Evolutionary conservation across 2,888 invertebrate species (phyloP).

Genomic region (Drosophila atroscutellata): DNA sequence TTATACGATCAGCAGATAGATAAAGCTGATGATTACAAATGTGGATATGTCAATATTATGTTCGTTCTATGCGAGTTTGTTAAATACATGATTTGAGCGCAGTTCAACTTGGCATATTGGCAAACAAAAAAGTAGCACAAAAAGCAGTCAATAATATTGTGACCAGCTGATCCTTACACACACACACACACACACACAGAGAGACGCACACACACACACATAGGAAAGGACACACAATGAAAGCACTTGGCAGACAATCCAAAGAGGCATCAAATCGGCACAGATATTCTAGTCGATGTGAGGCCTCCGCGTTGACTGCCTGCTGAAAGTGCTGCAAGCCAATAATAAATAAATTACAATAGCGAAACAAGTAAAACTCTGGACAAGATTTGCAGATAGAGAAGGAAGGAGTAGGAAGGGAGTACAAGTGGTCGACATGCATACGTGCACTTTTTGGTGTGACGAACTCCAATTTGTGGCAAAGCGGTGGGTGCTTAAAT

Average conservation of each 20-base stretch:
- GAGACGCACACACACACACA: conserved; percentile 10
- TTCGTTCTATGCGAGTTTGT: no score
- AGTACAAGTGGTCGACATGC: conserved; percentile 75
- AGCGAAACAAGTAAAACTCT: background rate
- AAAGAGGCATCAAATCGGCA: background rate
- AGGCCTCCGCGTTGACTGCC: no score
- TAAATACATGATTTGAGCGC: background rate
- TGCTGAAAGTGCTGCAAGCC: no score
- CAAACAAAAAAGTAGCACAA: conserved; percentile 4
- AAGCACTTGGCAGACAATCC: background rate
- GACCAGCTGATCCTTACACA: background rate
- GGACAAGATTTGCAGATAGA: conserved; percentile 3
- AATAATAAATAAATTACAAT: conserved; percentile 21
- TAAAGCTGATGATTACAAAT: conserved; percentile 2
- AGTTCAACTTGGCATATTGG: background rate
- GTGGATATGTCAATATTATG: background rate
- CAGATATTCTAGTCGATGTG: no score
- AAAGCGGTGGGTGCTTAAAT: conserved; percentile 57
- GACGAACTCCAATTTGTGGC: conserved; percentile 80
- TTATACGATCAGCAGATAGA: background rate
- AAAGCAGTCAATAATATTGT: conserved; percentile 2
- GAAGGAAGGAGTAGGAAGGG: background rate
- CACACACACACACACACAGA: background rate
- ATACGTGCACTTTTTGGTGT: conserved; percentile 84
- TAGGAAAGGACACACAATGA: background rate